These are phyloP conservation scores for Leptinotarsa texana DNA, from an alignment of 1,140 invertebrate species.

Conservation along the genomic window DNA sequence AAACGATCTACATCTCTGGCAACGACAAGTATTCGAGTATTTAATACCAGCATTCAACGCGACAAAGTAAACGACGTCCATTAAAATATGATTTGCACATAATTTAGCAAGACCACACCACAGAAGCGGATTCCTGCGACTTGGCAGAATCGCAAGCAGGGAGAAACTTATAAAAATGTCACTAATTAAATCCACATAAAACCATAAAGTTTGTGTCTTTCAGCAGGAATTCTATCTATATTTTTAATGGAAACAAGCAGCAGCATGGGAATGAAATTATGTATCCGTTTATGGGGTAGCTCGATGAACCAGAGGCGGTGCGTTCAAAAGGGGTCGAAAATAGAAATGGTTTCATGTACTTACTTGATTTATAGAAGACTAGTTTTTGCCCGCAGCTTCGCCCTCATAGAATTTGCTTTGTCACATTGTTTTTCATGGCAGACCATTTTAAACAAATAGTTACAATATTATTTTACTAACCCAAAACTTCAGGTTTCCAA, in stretches of 20 bases:
- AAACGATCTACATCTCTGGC: slow-evolving; percentile 2
- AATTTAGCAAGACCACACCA: slow-evolving; percentile 21
- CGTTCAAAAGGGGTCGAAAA: too few relatives aligned
- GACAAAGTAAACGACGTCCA: slow-evolving; percentile 6
- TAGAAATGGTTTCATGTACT: too few relatives aligned
- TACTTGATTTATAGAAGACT: too few relatives aligned
- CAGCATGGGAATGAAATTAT: slow-evolving; percentile 16
- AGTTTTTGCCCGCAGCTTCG: too few relatives aligned
- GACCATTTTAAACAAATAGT: too few relatives aligned
- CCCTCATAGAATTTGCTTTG: too few relatives aligned
- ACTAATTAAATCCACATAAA: slow-evolving; percentile 14
- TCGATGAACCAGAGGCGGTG: neutral
- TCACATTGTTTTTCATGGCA: too few relatives aligned
- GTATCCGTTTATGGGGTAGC: neutral
- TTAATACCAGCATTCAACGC: slow-evolving; percentile 3
- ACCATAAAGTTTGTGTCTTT: slow-evolving; percentile 14
- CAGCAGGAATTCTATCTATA: slow-evolving; percentile 13
- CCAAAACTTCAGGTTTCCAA: too few relatives aligned
- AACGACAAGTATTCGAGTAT: slow-evolving; percentile 8
- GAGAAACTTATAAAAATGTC: slow-evolving; percentile 11
- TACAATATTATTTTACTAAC: too few relatives aligned
- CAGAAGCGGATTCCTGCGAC: neutral
- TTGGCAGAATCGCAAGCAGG: neutral
- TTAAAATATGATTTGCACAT: slow-evolving; percentile 20
- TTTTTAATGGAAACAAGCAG: neutral